Evolutionary conservation across 2,113 vertebrate species (phyloP).

Genomic region (Pelecanus crispus): DNA sequence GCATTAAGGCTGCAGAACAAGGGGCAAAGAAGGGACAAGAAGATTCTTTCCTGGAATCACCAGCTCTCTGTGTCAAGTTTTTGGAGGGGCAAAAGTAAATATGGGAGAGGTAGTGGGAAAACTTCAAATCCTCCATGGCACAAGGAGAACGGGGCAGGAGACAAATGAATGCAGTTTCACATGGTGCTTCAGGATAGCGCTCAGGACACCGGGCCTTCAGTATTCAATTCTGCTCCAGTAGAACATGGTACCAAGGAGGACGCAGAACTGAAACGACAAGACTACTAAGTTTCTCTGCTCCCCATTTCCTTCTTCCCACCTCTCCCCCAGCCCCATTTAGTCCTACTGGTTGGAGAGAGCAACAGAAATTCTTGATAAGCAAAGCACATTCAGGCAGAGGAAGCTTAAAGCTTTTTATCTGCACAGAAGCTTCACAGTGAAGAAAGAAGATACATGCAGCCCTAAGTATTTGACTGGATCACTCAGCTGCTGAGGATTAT

Average conservation of each 20-base stretch:
- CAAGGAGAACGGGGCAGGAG: background rate
- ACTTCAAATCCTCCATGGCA: background rate
- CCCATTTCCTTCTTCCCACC: background rate
- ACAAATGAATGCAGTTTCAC: background rate
- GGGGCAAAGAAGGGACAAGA: background rate
- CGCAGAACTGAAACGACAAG: constrained; percentile 70
- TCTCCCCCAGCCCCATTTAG: background rate
- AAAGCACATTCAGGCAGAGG: background rate
- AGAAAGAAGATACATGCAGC: background rate
- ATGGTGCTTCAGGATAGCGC: background rate
- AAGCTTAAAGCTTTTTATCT: background rate
- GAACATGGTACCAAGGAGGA: constrained; percentile 79
- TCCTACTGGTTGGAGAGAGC: background rate
- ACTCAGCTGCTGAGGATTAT: background rate
- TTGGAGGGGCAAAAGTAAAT: background rate
- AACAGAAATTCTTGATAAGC: background rate
- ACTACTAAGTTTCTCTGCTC: background rate
- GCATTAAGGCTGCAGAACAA: background rate
- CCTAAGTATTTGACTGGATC: background rate
- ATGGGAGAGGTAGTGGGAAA: constrained; percentile 1
- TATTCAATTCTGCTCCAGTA: constrained; percentile 79
- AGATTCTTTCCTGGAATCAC: background rate
- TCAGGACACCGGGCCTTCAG: constrained; percentile 8
- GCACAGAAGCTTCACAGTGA: background rate
- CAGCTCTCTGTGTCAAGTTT: background rate